Conservation (phyloP, 2,888 invertebrate genomes). For the Ceriagrion tenellum region DNA sequence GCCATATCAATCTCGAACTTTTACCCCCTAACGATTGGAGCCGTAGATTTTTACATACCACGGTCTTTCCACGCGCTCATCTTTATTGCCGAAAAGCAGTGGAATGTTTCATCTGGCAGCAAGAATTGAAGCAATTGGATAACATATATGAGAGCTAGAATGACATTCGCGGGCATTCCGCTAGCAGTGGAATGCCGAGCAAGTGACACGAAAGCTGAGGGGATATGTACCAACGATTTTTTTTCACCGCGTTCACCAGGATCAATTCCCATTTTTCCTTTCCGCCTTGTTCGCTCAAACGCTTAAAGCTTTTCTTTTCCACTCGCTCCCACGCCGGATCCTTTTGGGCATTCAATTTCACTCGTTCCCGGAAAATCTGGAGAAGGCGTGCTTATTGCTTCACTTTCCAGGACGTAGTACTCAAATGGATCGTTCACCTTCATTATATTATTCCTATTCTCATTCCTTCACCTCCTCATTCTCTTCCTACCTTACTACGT, state of each 20-base stretch:
- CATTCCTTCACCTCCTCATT: not conserved
- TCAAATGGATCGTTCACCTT: not conserved
- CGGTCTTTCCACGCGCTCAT: not conserved
- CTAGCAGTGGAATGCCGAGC: not conserved
- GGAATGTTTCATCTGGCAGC: not conserved
- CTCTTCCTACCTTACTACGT: too few species aligned
- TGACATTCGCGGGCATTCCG: not conserved
- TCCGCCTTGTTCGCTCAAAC: not conserved
- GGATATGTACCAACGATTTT: not conserved
- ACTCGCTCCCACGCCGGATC: not conserved
- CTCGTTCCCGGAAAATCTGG: too few species aligned
- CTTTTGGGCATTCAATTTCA: too few species aligned
- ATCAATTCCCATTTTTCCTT: not conserved
- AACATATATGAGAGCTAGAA: not conserved
- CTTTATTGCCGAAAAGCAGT: not conserved
- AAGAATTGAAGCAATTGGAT: slow-evolving; percentile 17
- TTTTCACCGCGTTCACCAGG: not conserved
- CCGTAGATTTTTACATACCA: not conserved
- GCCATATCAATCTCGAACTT: not conserved
- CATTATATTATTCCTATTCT: not conserved
- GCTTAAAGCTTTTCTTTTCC: not conserved
- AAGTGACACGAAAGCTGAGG: not conserved
- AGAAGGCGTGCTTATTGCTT: too few species aligned
- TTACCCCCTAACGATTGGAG: not conserved
- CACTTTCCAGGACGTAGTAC: too few species aligned